These are phyloP conservation scores for Drosophila putrida DNA, from an alignment of 2,888 invertebrate genomes.

Conservation along the genomic window DNA sequence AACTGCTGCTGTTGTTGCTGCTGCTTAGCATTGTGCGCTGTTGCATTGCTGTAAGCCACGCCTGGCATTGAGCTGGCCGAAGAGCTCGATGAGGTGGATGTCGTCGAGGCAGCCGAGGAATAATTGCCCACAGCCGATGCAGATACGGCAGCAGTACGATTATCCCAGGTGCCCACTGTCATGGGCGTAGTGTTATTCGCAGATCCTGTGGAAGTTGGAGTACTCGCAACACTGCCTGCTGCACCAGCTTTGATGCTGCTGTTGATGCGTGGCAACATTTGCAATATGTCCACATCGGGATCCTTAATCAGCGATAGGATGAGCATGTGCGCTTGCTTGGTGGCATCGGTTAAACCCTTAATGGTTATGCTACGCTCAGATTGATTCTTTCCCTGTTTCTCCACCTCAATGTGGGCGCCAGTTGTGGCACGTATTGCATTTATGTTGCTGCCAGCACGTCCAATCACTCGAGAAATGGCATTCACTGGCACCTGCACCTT, in stretches of 20 bases:
- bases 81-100: conserved; percentile 74
- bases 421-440: conserved; percentile 98
- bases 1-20: conserved; percentile 15
- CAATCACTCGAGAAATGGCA: conserved; percentile 98
- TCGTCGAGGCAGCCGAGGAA: conserved; percentile 74
- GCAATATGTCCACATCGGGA: conserved; percentile 95
- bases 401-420: conserved; percentile 99
- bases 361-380: conserved; percentile 98
- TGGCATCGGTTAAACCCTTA: conserved; percentile 96
- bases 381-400: conserved; percentile 97
- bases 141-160: conserved; percentile 75
- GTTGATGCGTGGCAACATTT: conserved; percentile 90
- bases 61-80: conserved; percentile 70
- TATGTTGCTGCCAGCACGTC: conserved; percentile 98
- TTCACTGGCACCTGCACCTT: conserved; percentile 97
- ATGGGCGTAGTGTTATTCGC: conserved; percentile 47
- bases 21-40: conserved; percentile 44
- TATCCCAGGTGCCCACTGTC: conserved; percentile 84
- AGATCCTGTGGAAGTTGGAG: conserved; percentile 5
- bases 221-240: conserved; percentile 9
- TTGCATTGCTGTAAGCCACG: conserved; percentile 56
- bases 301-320: conserved; percentile 97
- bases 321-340: conserved; percentile 95
- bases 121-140: conserved; percentile 54
- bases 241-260: conserved; percentile 81